Evolutionary conservation across 2,113 vertebrate species (phyloP).

Genomic region (human): GRCh38 chr2:33160001-33160500

Average conservation of each 20-base stretch:
- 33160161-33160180: neutral
- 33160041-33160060: no score
- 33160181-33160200: neutral
- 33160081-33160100: no score
- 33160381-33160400: conserved; percentile 59
- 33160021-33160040: no score
- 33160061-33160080: no score
- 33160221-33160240: conserved; percentile 30
- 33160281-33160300: conserved; percentile 53
- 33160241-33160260: conserved; percentile 55
- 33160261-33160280: conserved; percentile 51
- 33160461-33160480: conserved; percentile 12
- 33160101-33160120: no score
- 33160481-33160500: conserved; percentile 49
- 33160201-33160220: neutral
- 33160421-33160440: conserved; percentile 71
- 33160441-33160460: conserved; percentile 63
- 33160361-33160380: conserved; percentile 20
- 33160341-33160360: conserved; percentile 50
- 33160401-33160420: conserved; percentile 62
- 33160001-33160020: no score
- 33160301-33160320: conserved; percentile 64
- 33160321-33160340: conserved; percentile 43
- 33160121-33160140: no score
- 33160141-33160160: no score